A percentile compares a stretch with the other conserved stretches of the same genome.
Conservation (phyloP, 2,113 vertebrate genomes). For the Lycocorax pyrrhopterus region DNA sequence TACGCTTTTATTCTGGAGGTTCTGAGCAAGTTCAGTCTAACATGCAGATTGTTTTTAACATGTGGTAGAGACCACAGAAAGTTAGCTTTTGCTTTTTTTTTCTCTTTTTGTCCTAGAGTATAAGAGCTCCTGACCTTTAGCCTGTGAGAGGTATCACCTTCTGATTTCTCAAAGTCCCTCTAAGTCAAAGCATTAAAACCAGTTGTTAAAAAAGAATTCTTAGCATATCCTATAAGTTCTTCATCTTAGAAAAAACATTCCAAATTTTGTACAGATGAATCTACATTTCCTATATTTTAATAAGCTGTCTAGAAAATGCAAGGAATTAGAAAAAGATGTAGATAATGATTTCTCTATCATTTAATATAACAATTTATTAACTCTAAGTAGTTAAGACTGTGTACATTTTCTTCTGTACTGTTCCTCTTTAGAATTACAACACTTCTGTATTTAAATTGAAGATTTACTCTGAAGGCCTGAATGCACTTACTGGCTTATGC, state of each 20-base stretch:
- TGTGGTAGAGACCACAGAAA: constrained; percentile 39
- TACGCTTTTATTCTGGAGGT: constrained; percentile 68
- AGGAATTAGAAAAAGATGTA: constrained; percentile 69
- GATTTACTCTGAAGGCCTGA: background rate
- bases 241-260: constrained; percentile 62
- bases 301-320: constrained; percentile 69
- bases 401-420: background rate
- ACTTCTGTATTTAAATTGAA: background rate
- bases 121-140: constrained; percentile 68
- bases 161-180: constrained; percentile 41
- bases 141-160: constrained; percentile 52
- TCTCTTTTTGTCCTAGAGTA: constrained; percentile 51
- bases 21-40: constrained; percentile 72
- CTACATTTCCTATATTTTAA: constrained; percentile 53
- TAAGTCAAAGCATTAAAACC: constrained; percentile 69
- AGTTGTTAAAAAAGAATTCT: constrained; percentile 64
- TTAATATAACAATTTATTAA: constrained; percentile 42
- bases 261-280: constrained; percentile 58
- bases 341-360: constrained; percentile 49
- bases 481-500: background rate
- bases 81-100: constrained; percentile 29
- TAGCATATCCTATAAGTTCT: constrained; percentile 30
- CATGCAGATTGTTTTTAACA: constrained; percentile 75
- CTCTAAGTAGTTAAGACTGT: constrained; percentile 32
- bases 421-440: background rate